phyloP scores from a whole-genome alignment of 2,888 invertebrate species.

The Margaritifera margaritifera region DNA sequence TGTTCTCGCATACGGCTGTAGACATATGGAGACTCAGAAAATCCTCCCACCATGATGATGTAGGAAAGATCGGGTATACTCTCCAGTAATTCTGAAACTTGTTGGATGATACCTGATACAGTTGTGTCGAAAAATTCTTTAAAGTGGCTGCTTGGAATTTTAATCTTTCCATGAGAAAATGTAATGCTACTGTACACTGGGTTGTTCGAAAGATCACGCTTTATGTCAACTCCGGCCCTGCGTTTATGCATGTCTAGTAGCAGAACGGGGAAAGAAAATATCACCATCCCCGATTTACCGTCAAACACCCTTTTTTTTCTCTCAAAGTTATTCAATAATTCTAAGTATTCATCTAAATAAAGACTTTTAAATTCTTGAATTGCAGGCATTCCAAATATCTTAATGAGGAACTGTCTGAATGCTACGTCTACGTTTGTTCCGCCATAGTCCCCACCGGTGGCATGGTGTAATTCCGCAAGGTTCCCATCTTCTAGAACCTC shows the following conservation, averaged over 20 bases:
- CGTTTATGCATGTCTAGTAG: constrained; percentile 13
- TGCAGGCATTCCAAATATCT: constrained; percentile 11
- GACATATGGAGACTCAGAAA: constrained; percentile 2
- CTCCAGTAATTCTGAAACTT: neutral
- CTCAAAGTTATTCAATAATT: constrained; percentile 25
- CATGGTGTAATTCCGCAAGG: constrained; percentile 24
- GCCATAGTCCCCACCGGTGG: constrained; percentile 30
- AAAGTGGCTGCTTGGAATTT: neutral
- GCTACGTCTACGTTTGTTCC: constrained; percentile 23
- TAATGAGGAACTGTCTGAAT: constrained; percentile 9
- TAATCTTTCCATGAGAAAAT: neutral
- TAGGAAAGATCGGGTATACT: neutral
- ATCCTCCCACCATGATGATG: neutral
- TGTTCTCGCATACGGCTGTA: neutral
- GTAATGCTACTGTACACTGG: neutral
- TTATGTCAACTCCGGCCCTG: neutral
- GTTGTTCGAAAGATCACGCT: neutral
- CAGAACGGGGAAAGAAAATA: constrained; percentile 12
- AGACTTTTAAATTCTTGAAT: constrained; percentile 13
- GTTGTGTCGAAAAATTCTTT: neutral
- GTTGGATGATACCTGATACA: neutral
- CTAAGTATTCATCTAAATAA: constrained; percentile 21
- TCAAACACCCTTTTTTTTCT: constrained; percentile 24
- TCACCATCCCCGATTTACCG: constrained; percentile 9
- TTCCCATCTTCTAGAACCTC: constrained; percentile 19